Evolutionary conservation across 2,888 invertebrate species (phyloP).

Genomic region (Agriopis aurantiaria): DNA sequence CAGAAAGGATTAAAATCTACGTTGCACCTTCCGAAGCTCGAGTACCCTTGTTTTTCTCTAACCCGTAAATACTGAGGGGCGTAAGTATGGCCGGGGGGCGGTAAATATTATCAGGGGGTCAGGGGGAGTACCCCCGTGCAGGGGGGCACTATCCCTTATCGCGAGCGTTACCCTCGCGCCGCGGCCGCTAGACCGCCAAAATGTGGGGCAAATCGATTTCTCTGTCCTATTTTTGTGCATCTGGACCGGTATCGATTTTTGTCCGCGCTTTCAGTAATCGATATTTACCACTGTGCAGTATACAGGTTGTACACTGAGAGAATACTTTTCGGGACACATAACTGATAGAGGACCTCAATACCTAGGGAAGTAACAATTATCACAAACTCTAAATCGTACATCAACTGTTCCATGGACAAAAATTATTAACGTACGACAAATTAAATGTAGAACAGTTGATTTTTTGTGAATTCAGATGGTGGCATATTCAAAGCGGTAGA

Average conservation of each 20-base stretch:
- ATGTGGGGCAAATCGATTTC: slow-evolving; percentile 86
- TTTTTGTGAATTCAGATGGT: too few relatives aligned
- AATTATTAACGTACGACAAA: too few relatives aligned
- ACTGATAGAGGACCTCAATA: too few relatives aligned
- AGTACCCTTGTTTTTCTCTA: slow-evolving; percentile 87
- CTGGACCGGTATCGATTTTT: slow-evolving; percentile 85
- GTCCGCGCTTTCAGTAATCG: slow-evolving; percentile 37
- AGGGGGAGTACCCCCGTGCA: slow-evolving; percentile 70
- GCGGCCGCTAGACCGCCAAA: slow-evolving; percentile 83
- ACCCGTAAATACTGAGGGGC: slow-evolving; percentile 87
- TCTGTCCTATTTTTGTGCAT: slow-evolving; percentile 85
- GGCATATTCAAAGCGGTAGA: too few relatives aligned
- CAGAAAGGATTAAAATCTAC: slow-evolving; percentile 87
- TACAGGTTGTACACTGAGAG: neutral
- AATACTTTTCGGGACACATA: too few relatives aligned
- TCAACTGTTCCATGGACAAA: too few relatives aligned
- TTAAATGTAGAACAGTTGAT: too few relatives aligned
- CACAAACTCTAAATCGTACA: too few relatives aligned
- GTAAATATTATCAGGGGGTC: slow-evolving; percentile 84
- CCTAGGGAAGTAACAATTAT: too few relatives aligned
- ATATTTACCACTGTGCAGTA: slow-evolving; percentile 34
- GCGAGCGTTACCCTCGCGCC: slow-evolving; percentile 86
- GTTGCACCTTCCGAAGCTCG: slow-evolving; percentile 86
- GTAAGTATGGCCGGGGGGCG: slow-evolving; percentile 86
- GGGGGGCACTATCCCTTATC: slow-evolving; percentile 86